A percentile compares a stretch with the other conserved stretches of the same genome.
Conservation (phyloP, 2,113 vertebrate genomes). For the Oceanites oceanicus region DNA sequence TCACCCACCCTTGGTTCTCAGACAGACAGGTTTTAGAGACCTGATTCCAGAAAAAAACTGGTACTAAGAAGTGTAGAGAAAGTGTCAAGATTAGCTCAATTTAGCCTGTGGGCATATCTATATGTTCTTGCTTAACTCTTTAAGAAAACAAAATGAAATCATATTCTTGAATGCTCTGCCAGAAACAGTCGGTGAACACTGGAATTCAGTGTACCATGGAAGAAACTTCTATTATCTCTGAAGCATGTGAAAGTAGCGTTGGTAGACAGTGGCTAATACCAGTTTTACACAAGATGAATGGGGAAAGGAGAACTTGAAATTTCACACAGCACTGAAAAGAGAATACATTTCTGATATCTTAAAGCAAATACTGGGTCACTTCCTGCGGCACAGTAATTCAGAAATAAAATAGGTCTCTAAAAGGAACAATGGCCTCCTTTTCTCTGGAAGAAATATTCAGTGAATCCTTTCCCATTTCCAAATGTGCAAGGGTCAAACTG, state of each 20-base stretch:
- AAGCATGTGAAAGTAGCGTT: neutral
- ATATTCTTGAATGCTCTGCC: neutral
- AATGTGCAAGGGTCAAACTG: neutral
- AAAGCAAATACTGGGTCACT: neutral
- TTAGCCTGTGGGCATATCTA: neutral
- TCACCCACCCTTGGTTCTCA: fast-evolving
- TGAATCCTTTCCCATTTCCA: neutral
- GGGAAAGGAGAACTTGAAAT: neutral
- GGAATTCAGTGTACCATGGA: neutral
- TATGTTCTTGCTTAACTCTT: neutral
- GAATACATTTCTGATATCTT: neutral
- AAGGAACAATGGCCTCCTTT: neutral
- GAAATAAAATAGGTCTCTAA: neutral
- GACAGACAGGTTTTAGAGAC: neutral
- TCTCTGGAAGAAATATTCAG: neutral
- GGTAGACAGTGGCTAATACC: neutral
- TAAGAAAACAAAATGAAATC: neutral
- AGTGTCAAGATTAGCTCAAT: neutral
- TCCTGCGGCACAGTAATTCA: neutral
- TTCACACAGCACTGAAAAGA: neutral
- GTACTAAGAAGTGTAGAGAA: neutral
- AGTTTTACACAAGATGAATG: neutral
- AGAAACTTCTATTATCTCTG: neutral
- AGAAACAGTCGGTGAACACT: neutral
- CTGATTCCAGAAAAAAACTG: neutral